Evolutionary conservation across 2,113 vertebrate genomes (phyloP).

Genomic region (Notothenia coriiceps): DNA sequence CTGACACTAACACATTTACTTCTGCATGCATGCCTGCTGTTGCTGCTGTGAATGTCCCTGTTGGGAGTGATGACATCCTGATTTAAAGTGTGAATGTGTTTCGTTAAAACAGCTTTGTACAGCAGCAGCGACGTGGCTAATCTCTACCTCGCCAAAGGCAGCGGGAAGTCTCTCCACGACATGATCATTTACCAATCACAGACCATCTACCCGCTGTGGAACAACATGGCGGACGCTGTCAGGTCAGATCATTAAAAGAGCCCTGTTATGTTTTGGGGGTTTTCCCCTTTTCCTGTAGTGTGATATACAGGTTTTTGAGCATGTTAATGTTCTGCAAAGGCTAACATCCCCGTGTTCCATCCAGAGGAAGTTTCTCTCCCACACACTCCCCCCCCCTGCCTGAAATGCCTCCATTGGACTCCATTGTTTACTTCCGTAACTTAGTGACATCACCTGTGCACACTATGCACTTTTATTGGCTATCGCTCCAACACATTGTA

Average conservation of each 20-base stretch:
- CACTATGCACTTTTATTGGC: no score
- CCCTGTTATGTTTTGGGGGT: neutral
- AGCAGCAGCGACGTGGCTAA: constrained; percentile 82
- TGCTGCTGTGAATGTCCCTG: neutral
- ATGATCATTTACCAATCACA: constrained; percentile 82
- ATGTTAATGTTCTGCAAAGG: no score
- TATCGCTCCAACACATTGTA: no score
- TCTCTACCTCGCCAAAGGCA: constrained; percentile 80
- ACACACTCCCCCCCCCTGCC: no score
- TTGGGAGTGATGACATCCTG: neutral
- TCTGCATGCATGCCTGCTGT: neutral
- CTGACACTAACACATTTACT: neutral
- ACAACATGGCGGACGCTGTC: constrained; percentile 79
- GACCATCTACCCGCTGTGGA: constrained; percentile 85
- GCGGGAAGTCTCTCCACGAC: constrained; percentile 80
- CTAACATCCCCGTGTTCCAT: no score
- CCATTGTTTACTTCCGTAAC: no score
- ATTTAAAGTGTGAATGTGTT: neutral
- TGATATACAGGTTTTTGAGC: no score
- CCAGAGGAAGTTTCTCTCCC: no score
- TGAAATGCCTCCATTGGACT: no score
- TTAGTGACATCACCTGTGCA: no score
- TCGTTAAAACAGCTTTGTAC: constrained; percentile 71
- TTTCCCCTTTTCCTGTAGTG: no score
- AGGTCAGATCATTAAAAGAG: constrained; percentile 47